Evolutionary conservation across 2,797 vertebrate species (phyloP).

Genomic region (Coluber constrictor): DNA sequence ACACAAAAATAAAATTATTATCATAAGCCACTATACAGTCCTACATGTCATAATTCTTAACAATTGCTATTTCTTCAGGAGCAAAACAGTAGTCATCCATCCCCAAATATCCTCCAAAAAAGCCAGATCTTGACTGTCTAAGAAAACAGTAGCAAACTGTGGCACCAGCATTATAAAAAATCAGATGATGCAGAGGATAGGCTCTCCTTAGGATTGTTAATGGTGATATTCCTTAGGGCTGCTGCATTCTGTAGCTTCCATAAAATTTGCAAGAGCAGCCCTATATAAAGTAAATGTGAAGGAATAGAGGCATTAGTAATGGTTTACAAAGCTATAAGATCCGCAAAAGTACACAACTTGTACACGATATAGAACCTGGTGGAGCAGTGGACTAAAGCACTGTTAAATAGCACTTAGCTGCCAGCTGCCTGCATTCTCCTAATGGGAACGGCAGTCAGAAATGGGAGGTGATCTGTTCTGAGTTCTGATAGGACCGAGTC

Average conservation of each 20-base stretch:
- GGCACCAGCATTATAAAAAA: not conserved
- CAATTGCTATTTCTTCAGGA: not conserved
- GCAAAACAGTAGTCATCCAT: not conserved
- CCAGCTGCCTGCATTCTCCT: no score
- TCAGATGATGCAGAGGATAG: not conserved
- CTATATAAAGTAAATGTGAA: not conserved
- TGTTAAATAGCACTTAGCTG: no score
- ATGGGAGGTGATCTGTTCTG: no score
- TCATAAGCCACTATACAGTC: not conserved
- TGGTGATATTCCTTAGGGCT: not conserved
- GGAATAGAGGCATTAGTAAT: not conserved
- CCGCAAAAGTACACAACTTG: not conserved
- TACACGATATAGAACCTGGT: not conserved
- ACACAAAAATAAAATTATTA: not conserved
- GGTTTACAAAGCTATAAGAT: not conserved
- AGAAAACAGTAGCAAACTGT: not conserved
- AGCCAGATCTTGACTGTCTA: not conserved
- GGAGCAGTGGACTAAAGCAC: no score
- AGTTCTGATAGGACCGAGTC: no score
- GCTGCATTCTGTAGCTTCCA: not conserved
- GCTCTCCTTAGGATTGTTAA: not conserved
- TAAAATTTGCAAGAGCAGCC: not conserved
- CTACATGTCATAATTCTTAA: not conserved
- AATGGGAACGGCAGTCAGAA: no score
- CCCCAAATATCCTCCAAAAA: not conserved